Conservation (phyloP, 2,797 vertebrate species). For the Pelochelys cantorii region DNA sequence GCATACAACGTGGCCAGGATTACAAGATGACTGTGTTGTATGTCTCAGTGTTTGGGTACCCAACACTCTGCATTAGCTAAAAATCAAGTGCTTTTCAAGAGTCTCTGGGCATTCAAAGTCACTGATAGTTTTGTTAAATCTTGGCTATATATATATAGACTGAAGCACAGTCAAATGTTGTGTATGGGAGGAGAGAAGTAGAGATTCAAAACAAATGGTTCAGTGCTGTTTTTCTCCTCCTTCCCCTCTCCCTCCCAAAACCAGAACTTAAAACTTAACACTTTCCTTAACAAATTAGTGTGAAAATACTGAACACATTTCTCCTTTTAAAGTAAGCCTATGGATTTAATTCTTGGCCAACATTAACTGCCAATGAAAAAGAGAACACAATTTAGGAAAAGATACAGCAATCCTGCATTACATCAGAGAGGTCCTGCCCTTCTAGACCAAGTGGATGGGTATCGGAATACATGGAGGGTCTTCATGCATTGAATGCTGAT, state of each 20-base stretch:
- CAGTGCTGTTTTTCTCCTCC: not conserved
- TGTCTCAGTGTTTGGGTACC: too few species aligned
- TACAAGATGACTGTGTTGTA: too few species aligned
- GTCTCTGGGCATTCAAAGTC: not conserved
- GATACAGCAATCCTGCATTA: not conserved
- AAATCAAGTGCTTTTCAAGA: not conserved
- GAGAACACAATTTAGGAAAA: not conserved
- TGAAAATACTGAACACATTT: not conserved
- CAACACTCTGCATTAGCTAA: not conserved
- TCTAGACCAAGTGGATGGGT: not conserved
- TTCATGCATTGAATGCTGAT: not conserved
- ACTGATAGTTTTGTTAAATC: not conserved
- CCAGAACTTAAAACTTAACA: not conserved
- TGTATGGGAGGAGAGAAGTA: not conserved
- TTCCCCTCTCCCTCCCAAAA: not conserved
- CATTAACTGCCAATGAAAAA: not conserved
- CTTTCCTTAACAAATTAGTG: not conserved
- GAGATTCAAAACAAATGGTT: not conserved
- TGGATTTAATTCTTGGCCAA: not conserved
- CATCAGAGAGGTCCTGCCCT: not conserved
- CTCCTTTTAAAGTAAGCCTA: not conserved
- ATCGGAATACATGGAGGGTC: not conserved
- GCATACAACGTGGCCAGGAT: rapidly evolving
- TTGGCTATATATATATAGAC: not conserved
- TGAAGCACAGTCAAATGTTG: not conserved